phyloP scores from a whole-genome alignment of 53 echinoderm and acorn worm genomes.

The Astropecten irregularis region DNA sequence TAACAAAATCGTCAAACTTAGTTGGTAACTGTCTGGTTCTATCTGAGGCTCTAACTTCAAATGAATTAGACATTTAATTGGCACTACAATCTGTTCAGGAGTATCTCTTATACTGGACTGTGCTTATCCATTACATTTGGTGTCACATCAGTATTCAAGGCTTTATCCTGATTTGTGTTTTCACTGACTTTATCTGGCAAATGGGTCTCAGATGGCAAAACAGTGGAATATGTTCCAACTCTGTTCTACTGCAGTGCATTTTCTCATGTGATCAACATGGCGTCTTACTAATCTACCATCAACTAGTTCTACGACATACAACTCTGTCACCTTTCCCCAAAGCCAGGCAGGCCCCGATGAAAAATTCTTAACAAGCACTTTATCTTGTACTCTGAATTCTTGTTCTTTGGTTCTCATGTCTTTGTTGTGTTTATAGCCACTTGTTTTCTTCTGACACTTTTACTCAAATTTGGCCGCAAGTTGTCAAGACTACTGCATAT shows the following conservation, averaged over 20 bases:
- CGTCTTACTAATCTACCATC: too few species aligned
- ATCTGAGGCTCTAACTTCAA: background rate
- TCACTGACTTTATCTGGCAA: background rate
- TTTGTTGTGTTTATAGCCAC: too few species aligned
- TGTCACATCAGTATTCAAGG: too few species aligned
- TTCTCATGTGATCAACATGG: too few species aligned
- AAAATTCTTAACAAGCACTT: conserved; percentile 42
- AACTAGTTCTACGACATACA: conserved; percentile 27
- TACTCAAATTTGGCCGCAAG: background rate
- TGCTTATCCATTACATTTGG: too few species aligned
- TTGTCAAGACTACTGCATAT: background rate
- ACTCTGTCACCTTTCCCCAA: background rate
- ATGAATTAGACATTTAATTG: background rate
- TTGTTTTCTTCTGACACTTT: too few species aligned
- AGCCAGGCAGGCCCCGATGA: background rate
- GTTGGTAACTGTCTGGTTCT: background rate
- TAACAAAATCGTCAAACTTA: too few species aligned
- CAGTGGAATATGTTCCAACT: background rate
- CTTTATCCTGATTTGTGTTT: too few species aligned
- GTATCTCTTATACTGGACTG: background rate
- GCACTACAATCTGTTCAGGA: background rate
- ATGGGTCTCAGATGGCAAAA: background rate
- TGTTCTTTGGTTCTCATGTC: too few species aligned
- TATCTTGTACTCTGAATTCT: too few species aligned
- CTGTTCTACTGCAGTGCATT: background rate